phyloP scores from a whole-genome alignment of 2,113 vertebrate species.

The Plecotus auritus region DNA sequence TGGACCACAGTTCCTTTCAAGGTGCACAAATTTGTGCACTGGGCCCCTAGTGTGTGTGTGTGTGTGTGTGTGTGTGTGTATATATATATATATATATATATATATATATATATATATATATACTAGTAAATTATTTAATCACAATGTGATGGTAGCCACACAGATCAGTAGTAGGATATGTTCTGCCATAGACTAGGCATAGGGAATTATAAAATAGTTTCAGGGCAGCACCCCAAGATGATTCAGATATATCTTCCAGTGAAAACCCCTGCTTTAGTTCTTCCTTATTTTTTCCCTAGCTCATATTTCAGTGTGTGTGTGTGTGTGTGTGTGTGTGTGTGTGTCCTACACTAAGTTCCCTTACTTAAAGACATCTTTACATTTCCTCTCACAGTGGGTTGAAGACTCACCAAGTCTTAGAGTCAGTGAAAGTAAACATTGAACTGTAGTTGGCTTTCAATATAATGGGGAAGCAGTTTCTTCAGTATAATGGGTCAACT shows the following conservation, averaged over 20 bases:
- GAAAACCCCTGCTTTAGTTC: neutral
- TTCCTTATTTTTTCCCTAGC: neutral
- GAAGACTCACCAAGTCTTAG: neutral
- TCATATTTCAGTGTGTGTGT: neutral
- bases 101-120: too few relatives aligned
- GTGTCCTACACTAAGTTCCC: neutral
- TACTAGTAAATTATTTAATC: neutral
- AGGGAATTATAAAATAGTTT: neutral
- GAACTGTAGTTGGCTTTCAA: neutral
- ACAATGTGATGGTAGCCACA: neutral
- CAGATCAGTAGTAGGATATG: neutral
- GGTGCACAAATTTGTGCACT: too few relatives aligned
- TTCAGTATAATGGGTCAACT: neutral
- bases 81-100: too few relatives aligned
- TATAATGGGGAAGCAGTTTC: neutral
- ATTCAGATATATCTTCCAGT: neutral
- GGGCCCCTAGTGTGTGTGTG: too few relatives aligned
- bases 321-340: neutral
- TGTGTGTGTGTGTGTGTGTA: too few relatives aligned
- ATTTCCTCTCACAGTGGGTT: neutral
- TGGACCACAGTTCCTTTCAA: too few relatives aligned
- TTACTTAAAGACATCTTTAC: neutral
- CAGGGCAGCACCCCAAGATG: neutral
- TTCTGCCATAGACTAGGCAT: neutral
- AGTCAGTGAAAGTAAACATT: neutral